Percentiles rank a stretch among this genome's conserved stretches.
Conservation (phyloP, 2,888 invertebrate genomes). For the Papilio elwesi region DNA sequence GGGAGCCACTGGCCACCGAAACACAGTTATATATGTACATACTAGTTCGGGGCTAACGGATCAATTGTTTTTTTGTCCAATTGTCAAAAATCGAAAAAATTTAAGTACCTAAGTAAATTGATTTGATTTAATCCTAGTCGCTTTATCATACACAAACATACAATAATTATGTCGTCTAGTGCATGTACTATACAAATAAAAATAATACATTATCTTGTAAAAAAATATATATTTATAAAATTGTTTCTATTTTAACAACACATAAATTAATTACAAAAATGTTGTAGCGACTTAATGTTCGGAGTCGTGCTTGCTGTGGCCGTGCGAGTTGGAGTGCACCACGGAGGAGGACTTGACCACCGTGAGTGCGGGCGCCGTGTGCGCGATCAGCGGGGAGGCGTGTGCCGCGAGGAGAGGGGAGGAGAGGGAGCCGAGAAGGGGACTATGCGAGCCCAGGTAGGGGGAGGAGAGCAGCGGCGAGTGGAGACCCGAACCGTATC, state of each 20-base stretch:
- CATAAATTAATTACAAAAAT: slow-evolving; percentile 20
- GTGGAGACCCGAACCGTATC: slow-evolving; percentile 13
- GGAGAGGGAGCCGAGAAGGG: slow-evolving; percentile 35
- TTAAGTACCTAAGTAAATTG: no score
- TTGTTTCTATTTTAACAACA: slow-evolving; percentile 23
- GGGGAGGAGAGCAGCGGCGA: slow-evolving; percentile 41
- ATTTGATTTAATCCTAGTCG: no score
- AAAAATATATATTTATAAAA: slow-evolving; percentile 28
- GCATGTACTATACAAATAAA: neutral
- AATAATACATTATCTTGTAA: neutral
- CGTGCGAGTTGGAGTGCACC: slow-evolving; percentile 14
- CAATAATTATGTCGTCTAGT: no score
- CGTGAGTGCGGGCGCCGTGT: slow-evolving; percentile 34
- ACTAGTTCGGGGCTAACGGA: no score
- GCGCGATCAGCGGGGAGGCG: slow-evolving; percentile 30
- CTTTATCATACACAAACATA: no score
- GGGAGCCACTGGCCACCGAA: no score
- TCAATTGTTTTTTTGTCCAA: no score
- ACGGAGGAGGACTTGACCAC: slow-evolving; percentile 32
- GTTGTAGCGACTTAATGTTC: slow-evolving; percentile 33
- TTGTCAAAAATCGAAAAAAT: no score
- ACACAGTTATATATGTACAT: no score
- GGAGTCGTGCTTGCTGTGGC: slow-evolving; percentile 35
- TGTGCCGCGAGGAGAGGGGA: slow-evolving; percentile 31
- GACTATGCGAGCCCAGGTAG: slow-evolving; percentile 13